These are phyloP conservation scores for Pterostichus madidus DNA, from an alignment of 2,888 invertebrate species.

Conservation along the genomic window DNA sequence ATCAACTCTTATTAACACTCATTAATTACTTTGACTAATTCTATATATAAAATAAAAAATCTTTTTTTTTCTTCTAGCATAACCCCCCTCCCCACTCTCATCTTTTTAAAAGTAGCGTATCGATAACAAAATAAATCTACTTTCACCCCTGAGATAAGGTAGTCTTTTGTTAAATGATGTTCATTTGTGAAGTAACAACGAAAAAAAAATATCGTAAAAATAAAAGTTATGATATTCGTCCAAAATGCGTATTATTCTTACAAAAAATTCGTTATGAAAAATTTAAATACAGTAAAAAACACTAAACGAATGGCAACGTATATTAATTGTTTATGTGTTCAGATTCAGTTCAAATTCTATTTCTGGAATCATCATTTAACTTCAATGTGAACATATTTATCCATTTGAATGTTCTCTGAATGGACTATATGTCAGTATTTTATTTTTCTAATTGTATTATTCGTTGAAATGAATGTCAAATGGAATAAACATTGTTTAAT, in stretches of 20 bases:
- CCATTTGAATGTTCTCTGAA: constrained; percentile 10
- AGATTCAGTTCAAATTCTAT: background rate
- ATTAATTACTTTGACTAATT: too few species aligned
- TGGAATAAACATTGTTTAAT: constrained; percentile 32
- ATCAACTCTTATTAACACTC: too few species aligned
- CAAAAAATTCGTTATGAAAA: background rate
- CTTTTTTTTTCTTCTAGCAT: too few species aligned
- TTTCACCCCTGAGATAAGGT: too few species aligned
- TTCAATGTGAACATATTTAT: background rate
- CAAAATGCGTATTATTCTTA: constrained; percentile 22
- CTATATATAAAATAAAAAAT: too few species aligned
- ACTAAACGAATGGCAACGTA: background rate
- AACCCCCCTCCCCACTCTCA: too few species aligned
- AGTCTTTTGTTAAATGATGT: constrained; percentile 45
- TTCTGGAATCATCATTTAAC: background rate
- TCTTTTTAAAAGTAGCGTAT: too few species aligned
- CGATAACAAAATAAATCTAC: too few species aligned
- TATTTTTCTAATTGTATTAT: constrained; percentile 27
- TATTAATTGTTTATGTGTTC: constrained; percentile 1
- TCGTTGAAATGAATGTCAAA: constrained; percentile 40
- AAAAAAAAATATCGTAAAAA: constrained; percentile 10
- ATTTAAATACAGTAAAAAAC: background rate
- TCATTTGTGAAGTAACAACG: constrained; percentile 18
- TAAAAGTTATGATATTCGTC: constrained; percentile 7
- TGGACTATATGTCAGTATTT: constrained; percentile 4